phyloP scores from a whole-genome alignment of 2,113 vertebrate genomes.

The Strix uralensis region DNA sequence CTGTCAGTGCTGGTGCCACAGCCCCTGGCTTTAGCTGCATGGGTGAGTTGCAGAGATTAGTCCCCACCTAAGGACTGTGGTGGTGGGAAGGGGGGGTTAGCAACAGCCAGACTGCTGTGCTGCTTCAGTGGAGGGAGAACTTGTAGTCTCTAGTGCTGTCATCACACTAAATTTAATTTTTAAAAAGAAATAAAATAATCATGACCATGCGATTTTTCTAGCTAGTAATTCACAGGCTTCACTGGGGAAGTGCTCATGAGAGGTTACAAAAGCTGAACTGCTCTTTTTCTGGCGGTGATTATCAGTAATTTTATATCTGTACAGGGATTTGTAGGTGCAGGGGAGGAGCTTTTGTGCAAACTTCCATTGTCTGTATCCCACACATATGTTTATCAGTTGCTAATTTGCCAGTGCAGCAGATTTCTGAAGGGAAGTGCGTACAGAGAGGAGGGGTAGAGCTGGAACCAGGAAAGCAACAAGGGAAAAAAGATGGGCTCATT shows the following conservation, averaged over 20 bases:
- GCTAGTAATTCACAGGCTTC: background rate
- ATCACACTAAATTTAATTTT: background rate
- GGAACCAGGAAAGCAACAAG: background rate
- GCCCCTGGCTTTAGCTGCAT: background rate
- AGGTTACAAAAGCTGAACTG: slow-evolving; percentile 3
- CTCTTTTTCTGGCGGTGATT: background rate
- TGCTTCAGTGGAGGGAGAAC: background rate
- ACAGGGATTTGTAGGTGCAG: slow-evolving; percentile 1
- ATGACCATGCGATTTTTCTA: background rate
- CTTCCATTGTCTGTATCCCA: slow-evolving; percentile 18
- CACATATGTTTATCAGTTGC: background rate
- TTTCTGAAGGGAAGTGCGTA: background rate
- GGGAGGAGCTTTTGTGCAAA: slow-evolving; percentile 21
- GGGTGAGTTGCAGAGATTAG: background rate
- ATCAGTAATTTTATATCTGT: background rate
- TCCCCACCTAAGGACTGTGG: background rate
- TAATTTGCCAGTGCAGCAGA: slow-evolving; percentile 11
- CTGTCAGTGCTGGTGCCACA: background rate
- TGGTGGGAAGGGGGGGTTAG: background rate
- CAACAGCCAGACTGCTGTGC: background rate
- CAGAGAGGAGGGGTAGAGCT: background rate
- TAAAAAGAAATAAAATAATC: slow-evolving; percentile 37
- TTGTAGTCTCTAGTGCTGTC: background rate
- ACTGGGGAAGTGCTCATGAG: background rate
- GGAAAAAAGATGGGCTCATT: background rate